phyloP scores from a whole-genome alignment of 2,797 vertebrate genomes.

The Salarias fasciatus region DNA sequence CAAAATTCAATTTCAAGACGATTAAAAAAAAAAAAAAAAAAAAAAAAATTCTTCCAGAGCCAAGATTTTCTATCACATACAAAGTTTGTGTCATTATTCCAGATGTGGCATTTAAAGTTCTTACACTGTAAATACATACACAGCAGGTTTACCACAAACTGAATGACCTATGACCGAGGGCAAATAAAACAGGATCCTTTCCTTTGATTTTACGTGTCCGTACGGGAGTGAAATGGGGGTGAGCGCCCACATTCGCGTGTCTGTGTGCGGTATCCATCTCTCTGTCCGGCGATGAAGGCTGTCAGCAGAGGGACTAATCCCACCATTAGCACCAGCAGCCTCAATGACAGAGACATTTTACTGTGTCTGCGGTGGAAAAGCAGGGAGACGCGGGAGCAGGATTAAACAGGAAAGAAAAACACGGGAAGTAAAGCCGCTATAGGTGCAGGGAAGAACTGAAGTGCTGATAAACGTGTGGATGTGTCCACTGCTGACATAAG shows the following conservation, averaged over 20 bases:
- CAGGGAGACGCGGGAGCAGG: not conserved
- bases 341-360: slow-evolving; percentile 66
- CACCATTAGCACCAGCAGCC: slow-evolving; percentile 74
- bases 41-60: not conserved
- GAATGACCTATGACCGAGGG: too few relatives aligned
- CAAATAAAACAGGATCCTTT: slow-evolving; percentile 23
- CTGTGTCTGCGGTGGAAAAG: slow-evolving; percentile 25
- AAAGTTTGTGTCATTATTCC: slow-evolving; percentile 6
- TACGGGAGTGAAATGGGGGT: slow-evolving; percentile 40
- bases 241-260: slow-evolving; percentile 48
- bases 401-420: slow-evolving; percentile 3
- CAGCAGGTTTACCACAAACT: too few relatives aligned
- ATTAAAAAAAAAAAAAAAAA: too few relatives aligned
- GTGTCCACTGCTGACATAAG: too few relatives aligned
- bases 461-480: too few relatives aligned
- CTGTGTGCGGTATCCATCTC: slow-evolving; percentile 67
- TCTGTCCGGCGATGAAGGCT: slow-evolving; percentile 71
- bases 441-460: slow-evolving; percentile 2
- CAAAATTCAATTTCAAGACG: not conserved
- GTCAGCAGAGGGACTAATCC: slow-evolving; percentile 78
- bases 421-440: not conserved
- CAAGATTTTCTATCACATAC: not conserved
- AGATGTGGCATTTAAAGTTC: slow-evolving; percentile 20
- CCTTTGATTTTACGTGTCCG: slow-evolving; percentile 35
- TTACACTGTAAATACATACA: slow-evolving; percentile 6